Percentiles rank a stretch among this genome's conserved stretches.
phyloP scores from a whole-genome alignment of 1,140 invertebrate species.

The Hylaeus volcanicus region DNA sequence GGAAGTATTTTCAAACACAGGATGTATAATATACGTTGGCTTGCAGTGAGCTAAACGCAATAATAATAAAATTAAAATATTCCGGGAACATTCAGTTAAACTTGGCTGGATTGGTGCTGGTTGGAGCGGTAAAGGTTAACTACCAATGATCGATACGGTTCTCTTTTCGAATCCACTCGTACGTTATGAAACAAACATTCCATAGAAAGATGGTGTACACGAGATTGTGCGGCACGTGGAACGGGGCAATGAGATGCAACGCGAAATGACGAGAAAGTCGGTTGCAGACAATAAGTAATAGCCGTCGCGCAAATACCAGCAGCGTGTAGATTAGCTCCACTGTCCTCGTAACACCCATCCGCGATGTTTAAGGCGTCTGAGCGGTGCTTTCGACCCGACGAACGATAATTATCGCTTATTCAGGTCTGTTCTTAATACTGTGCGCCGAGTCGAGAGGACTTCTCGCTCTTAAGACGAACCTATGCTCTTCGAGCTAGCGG shows the following conservation, averaged over 20 bases:
- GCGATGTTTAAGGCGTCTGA: background rate
- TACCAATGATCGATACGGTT: too few species aligned
- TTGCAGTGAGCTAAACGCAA: too few species aligned
- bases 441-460: background rate
- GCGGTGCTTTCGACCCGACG: background rate
- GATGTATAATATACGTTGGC: too few species aligned
- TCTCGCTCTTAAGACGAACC: background rate
- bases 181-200: too few species aligned
- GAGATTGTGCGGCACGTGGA: background rate
- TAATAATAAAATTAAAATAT: too few species aligned
- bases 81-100: too few species aligned
- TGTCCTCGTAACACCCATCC: background rate
- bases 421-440: background rate
- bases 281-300: constrained; percentile 8
- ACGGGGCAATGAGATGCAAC: background rate
- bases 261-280: background rate
- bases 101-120: too few species aligned
- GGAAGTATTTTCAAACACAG: too few species aligned
- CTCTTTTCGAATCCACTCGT: too few species aligned
- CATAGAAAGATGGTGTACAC: too few species aligned
- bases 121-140: too few species aligned
- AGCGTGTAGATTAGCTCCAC: background rate
- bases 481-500: background rate
- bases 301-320: background rate
- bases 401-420: background rate